Percentiles rank a stretch among this genome's conserved stretches.
phyloP scores from a whole-genome alignment of 30 jellyfish, hydroid and myxozoan species.

The Aurelia aurita region DNA sequence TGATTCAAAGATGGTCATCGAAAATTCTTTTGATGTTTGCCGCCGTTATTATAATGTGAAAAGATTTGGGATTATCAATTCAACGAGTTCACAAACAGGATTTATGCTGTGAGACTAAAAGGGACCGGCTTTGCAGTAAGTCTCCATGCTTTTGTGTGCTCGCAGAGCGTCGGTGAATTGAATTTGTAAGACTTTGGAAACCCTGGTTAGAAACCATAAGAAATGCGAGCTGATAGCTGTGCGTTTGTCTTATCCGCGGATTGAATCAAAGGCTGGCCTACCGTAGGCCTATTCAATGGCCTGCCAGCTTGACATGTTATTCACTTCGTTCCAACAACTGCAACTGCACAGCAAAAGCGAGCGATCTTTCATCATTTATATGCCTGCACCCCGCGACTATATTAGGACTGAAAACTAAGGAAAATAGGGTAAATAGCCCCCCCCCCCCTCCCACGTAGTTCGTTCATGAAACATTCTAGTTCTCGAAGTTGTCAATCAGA shows the following conservation, averaged over 20 bases:
- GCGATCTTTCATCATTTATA: no score
- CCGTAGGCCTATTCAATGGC: conserved; percentile 58
- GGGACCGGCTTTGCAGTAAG: conserved; percentile 80
- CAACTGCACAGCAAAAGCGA: neutral
- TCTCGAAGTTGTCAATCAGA: no score
- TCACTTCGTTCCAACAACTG: conserved; percentile 10
- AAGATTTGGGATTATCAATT: conserved; percentile 86
- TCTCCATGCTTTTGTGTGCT: conserved; percentile 80
- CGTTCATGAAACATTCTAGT: no score
- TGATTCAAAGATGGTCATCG: conserved; percentile 85
- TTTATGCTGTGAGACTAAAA: conserved; percentile 75
- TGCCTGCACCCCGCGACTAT: no score
- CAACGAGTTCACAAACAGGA: conserved; percentile 78
- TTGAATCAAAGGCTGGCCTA: conserved; percentile 63
- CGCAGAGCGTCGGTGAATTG: conserved; percentile 71
- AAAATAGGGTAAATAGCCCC: no score
- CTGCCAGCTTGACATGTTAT: conserved; percentile 53
- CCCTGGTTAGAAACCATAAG: conserved; percentile 70
- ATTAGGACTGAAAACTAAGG: no score
- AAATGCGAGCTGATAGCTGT: conserved; percentile 67
- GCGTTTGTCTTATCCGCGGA: conserved; percentile 65
- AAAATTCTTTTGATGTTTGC: conserved; percentile 81
- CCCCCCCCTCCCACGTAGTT: no score
- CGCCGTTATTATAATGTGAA: conserved; percentile 89
- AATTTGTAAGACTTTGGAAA: conserved; percentile 71